Base-by-base conservation (phyloP, 2,797 vertebrate genomes). In the Vireo griseus region DNA sequence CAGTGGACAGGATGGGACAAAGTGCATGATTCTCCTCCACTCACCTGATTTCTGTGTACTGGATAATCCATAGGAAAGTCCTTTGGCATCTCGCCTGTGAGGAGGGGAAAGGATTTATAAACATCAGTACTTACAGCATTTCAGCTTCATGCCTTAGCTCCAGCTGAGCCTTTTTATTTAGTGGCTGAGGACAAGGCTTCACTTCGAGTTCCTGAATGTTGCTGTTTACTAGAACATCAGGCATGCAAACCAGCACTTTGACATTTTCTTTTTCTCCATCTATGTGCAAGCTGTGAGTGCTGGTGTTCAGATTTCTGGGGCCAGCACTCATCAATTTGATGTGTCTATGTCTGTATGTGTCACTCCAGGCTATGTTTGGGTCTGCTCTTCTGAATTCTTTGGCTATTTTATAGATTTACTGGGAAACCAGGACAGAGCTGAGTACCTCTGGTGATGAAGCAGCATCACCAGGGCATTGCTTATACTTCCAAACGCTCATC, bases 71-170 rank as follows among this genome's bases (percentile, higher is more conserved):
- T 98, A 98, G 3, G 96, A 82, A 92, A 97, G 97, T 91, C 98
- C 98, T 95, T 98, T 98, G 85, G 97, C 97, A 95, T 98, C 98
- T 97, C 95, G 98, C 97, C 98, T 99, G 92, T 3, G 2, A 74
- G 84, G 84, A 96, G 80, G 95, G 85, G 85, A 90, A 95, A 78
- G 40, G 37, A 42, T 78, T 92, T 86, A 63, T 73, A 88, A 97
- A 72, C 51, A 58, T 86, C 29, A 79, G 57, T 26, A 45, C 45
- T 63, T 45, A 47, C 11, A 83, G 51, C 58, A 52, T 77, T 92
- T 88, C 63, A 73, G 80, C 68, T 85, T 94, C 44, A 13, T 45
- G 55, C 51, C 65, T 89, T 54, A 58, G 63, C 68, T 80, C 54
- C 33, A 67, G 35, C 66, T 88, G 77, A 91, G n/a, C 48, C 33